Evolutionary conservation across 2,113 vertebrate species (phyloP), one percentile per base, ranked within the genome.

Genomic region (Speoplatyrhinus poulsoni): DNA sequence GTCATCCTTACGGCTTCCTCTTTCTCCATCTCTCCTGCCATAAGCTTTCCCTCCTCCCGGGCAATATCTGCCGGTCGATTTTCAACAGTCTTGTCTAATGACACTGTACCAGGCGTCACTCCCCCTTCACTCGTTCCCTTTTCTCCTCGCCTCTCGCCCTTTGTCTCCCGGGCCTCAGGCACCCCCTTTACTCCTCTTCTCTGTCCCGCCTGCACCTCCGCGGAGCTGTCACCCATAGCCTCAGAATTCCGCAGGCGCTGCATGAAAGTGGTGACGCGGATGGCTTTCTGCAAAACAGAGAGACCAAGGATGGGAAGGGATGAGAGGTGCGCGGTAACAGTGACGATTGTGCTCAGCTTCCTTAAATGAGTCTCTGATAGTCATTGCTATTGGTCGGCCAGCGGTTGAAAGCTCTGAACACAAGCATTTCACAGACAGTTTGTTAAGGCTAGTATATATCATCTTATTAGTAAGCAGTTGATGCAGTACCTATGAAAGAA

Each of bases 211-310:
- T 85, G 84, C 75, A 65, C 77, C 48, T 89, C 89, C 6, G 78
- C 64, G 41, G 80, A 85, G 52, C 69, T 89, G 67, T 92, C 87
- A 55, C 33, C 70, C 5, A 86, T 13, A 10, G 80, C 74, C 58
- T 93, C 93, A 3, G 92, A 80, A 57, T 94, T 93, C 73, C 93
- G 91, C 75, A 95, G 88, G 4, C 93, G 91, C 62, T 95, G 94
- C 94, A 95, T 95, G 82, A 95, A 94, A 15, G 94, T 94, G 52
- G 94, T 95, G 52, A 95, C 92, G 12, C 94, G 92, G 59, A 95
- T 94, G 0, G 94, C 94, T 93, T 95, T 95, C 94, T 95, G 91
- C 52, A 82, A 84, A 77, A 67, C 8, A 71, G 63, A 76, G 63
- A 72, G 71, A 78, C 65, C 8, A 32, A 41, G 32, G 16, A 46